These are phyloP conservation scores for Otus scops DNA, from an alignment of 2,797 vertebrate species.

Conservation along the genomic window DNA sequence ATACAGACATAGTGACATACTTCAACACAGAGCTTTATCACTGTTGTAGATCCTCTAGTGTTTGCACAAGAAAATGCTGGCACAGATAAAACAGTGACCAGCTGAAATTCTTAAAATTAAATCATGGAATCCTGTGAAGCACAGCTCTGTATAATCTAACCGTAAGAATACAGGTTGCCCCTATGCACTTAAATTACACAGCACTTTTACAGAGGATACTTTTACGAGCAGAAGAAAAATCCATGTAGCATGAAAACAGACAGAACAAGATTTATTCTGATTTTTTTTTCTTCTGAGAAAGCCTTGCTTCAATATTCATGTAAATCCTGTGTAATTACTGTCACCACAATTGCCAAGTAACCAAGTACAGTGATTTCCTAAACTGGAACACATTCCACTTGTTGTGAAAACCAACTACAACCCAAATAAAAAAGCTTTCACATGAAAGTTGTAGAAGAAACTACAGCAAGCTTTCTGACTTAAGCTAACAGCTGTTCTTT, in stretches of 20 bases:
- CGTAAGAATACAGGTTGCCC: neutral
- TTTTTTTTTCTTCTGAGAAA: neutral
- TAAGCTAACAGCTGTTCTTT: conserved; percentile 67
- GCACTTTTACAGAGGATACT: neutral
- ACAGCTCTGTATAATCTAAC: neutral
- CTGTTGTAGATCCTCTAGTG: neutral
- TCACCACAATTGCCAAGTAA: neutral
- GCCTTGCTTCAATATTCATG: neutral
- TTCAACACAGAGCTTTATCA: neutral
- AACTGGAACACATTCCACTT: neutral
- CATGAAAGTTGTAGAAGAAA: neutral
- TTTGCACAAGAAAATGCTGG: neutral
- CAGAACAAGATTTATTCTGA: neutral
- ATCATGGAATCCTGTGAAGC: neutral
- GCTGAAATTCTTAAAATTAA: neutral
- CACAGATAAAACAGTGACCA: neutral
- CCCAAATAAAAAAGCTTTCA: neutral
- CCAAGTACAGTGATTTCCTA: neutral
- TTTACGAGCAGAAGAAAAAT: neutral
- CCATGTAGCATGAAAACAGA: fast-evolving
- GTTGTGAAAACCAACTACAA: conserved; percentile 8
- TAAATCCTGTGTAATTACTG: neutral
- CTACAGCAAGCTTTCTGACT: conserved; percentile 39
- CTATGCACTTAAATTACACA: neutral
- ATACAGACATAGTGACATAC: neutral